Percentiles rank a stretch among this genome's conserved stretches.
Conservation (phyloP, 2,797 vertebrate species). For the Masticophis lateralis region DNA sequence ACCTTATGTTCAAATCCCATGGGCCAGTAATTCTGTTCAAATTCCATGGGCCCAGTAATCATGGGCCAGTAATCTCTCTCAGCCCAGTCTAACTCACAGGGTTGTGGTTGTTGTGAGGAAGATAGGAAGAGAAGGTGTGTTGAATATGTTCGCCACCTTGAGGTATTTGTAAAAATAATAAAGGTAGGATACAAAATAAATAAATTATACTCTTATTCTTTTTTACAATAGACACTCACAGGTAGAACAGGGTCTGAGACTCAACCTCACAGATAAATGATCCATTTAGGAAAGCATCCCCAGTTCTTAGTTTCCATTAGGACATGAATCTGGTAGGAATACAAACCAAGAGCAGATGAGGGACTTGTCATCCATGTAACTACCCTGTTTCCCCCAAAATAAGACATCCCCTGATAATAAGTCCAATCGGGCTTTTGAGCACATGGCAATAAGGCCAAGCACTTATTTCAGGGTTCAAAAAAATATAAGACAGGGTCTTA, state of each 20-base stretch:
- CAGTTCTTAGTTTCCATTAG: not conserved
- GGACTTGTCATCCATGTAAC: constrained; percentile 31
- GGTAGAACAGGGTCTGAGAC: not conserved
- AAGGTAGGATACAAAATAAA: not conserved
- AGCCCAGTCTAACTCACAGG: not conserved
- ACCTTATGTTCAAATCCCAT: not conserved
- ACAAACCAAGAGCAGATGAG: constrained; percentile 34
- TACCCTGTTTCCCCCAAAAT: not conserved
- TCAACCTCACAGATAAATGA: not conserved
- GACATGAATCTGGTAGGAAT: constrained; percentile 8
- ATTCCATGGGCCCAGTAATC: not conserved
- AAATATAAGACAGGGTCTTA: too few relatives aligned
- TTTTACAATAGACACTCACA: not conserved
- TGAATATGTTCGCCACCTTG: not conserved
- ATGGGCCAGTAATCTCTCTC: not conserved
- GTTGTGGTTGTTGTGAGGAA: not conserved
- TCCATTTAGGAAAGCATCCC: not conserved
- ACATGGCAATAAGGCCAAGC: too few relatives aligned
- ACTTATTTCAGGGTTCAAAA: too few relatives aligned
- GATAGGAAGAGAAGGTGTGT: not conserved
- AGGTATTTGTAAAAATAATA: not conserved
- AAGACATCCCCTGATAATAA: too few relatives aligned
- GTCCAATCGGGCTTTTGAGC: too few relatives aligned
- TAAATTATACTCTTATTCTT: not conserved
- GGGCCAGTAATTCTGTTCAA: not conserved